Percentiles rank a stretch among this genome's conserved stretches.
Evolutionary conservation across 2,888 invertebrate species (phyloP).

Genomic region (Morpho achilles): DNA sequence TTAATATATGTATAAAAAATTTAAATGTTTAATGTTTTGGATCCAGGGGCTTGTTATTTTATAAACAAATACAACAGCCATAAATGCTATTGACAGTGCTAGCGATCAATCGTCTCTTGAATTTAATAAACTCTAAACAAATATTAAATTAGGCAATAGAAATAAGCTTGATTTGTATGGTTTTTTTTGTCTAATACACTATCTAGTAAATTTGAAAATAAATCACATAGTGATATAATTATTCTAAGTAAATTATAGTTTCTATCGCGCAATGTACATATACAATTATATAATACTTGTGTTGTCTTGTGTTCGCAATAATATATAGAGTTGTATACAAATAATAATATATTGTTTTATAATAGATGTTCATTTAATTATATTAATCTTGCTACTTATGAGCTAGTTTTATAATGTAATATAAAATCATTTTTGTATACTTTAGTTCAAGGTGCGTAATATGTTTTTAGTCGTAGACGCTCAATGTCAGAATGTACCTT

Average conservation of each 20-base stretch:
- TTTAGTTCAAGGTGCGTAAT: constrained; percentile 14
- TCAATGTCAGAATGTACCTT: constrained; percentile 53
- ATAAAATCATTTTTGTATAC: constrained; percentile 9
- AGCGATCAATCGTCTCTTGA: too few species aligned
- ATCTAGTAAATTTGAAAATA: neutral
- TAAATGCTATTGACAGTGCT: too few species aligned
- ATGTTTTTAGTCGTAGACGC: constrained; percentile 32
- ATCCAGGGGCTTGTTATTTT: too few species aligned
- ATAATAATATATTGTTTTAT: constrained; percentile 8
- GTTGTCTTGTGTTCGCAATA: constrained; percentile 30
- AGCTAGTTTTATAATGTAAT: constrained; percentile 6
- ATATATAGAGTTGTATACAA: constrained; percentile 16
- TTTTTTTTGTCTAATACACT: neutral
- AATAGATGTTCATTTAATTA: neutral
- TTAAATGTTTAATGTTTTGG: too few species aligned
- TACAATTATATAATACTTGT: constrained; percentile 26
- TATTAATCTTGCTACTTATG: constrained; percentile 6
- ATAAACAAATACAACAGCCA: too few species aligned
- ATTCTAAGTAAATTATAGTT: constrained; percentile 29
- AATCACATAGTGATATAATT: constrained; percentile 2
- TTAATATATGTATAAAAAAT: too few species aligned
- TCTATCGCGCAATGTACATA: constrained; percentile 39
- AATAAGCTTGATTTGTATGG: too few species aligned
- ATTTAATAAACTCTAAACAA: too few species aligned
- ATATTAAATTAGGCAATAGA: too few species aligned